Evolutionary conservation across 2,888 invertebrate genomes (phyloP).

Genomic region (Monochamus alternatus): DNA sequence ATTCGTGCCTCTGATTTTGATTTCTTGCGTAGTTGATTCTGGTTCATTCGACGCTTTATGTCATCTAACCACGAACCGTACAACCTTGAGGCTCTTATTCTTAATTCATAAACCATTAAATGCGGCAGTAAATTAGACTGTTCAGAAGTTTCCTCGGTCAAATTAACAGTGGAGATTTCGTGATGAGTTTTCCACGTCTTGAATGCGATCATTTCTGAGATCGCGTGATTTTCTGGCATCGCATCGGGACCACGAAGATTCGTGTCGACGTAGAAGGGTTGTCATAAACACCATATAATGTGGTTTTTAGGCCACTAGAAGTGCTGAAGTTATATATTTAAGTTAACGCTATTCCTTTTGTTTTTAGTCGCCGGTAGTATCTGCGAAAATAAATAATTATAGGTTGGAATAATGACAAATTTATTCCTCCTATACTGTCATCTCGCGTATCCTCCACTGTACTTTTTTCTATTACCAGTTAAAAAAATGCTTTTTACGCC

Average conservation of each 20-base stretch:
- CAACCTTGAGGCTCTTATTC: not conserved
- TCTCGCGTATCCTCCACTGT: no score
- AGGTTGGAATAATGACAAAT: not conserved
- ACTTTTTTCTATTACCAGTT: no score
- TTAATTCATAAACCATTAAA: not conserved
- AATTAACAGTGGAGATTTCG: conserved; percentile 9
- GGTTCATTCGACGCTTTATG: no score
- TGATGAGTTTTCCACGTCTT: conserved; percentile 24
- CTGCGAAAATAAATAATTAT: conserved; percentile 22
- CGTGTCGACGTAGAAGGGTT: conserved; percentile 19
- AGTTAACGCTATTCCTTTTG: conserved; percentile 1
- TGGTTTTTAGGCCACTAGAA: conserved; percentile 15
- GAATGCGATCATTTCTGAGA: conserved; percentile 7
- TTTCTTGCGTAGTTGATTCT: no score
- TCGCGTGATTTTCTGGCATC: conserved; percentile 15
- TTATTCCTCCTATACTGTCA: no score
- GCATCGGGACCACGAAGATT: conserved; percentile 1
- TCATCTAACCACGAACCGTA: not conserved
- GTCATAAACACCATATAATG: conserved; percentile 18
- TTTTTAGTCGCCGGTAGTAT: not conserved
- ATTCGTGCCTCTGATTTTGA: no score
- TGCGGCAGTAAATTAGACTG: not conserved
- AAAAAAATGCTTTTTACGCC: no score
- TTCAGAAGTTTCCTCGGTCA: not conserved
- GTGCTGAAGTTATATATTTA: conserved; percentile 16